Base-by-base conservation (phyloP, 2,113 vertebrate genomes). In the Neogale vison region DNA sequence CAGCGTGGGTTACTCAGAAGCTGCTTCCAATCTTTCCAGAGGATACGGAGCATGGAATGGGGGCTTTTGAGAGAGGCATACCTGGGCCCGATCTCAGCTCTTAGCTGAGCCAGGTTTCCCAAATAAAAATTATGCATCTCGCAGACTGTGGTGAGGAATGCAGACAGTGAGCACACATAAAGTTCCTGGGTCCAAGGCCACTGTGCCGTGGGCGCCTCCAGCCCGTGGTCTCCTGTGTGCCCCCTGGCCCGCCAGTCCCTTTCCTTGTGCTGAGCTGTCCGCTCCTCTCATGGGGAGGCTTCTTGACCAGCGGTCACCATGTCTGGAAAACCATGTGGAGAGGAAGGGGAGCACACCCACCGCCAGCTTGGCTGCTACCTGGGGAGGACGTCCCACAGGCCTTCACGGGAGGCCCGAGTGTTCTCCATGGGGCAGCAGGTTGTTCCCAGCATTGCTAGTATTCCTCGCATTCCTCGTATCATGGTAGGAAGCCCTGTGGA, bases 151-250 rank as follows among this genome's bases (percentile, higher is more conserved):
- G 21, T 52, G 31, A 63, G 59, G 29, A 31, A 65, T 15, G 63
- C 63, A 34, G 63, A 65, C 34, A 65, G 29, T 55, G 72, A 61
- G 4, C 29, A 18, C 14, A 4, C 7, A 2, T 18, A 18, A 45
- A 23, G 18, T 3, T 3, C 6, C 34, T 8, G 3, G 17, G n/a
- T 39, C 26, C 23, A 20, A 47, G 31, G 26, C 86, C 26, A 6
- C 17, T 15, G 12, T 1, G 36, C 5, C 29, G 55, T 42, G 14
- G 47, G 9, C 18, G 20, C 12, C 61, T 17, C 61, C 61, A 29
- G 61, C 26, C 63, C 6, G 6, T 4, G 0, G 6, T 29, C 24
- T 42, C n/a, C 61, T 23, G 0, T 11, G 6, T 21, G 20, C 29
- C 50, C 42, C 6, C 23, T 11, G 2, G 6, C 65, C 63, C 4